Conservation (phyloP, 2,113 vertebrate genomes). For the Diadophis punctatus region DNA sequence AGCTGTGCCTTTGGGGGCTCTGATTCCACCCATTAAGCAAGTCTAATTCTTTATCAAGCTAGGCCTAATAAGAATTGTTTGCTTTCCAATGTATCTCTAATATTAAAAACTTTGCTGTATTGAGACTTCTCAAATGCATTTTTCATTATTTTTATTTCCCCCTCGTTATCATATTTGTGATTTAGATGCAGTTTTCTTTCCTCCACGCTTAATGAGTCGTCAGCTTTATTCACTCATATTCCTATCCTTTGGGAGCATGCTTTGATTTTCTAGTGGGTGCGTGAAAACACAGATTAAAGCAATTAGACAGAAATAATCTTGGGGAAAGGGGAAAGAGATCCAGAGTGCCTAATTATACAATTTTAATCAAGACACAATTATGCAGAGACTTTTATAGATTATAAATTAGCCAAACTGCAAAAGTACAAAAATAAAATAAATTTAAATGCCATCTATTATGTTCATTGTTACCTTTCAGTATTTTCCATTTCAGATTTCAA, state of each 20-base stretch:
- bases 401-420: slow-evolving; percentile 55
- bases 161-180: slow-evolving; percentile 63
- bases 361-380: slow-evolving; percentile 61
- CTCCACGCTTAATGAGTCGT: slow-evolving; percentile 65
- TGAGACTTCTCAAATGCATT: neutral
- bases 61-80: slow-evolving; percentile 20
- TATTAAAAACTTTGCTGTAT: slow-evolving; percentile 43
- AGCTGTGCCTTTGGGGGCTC: neutral
- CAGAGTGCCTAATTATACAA: slow-evolving; percentile 59
- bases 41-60: slow-evolving; percentile 8
- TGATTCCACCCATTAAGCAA: neutral
- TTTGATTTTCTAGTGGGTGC: slow-evolving; percentile 64
- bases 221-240: slow-evolving; percentile 69
- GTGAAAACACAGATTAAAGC: slow-evolving; percentile 71
- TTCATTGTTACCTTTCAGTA: slow-evolving; percentile 56
- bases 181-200: slow-evolving; percentile 68
- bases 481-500: slow-evolving; percentile 43
- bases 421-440: slow-evolving; percentile 51
- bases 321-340: slow-evolving; percentile 64
- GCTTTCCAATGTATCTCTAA: slow-evolving; percentile 39
- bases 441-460: slow-evolving; percentile 43
- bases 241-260: slow-evolving; percentile 57
- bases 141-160: slow-evolving; percentile 49
- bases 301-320: slow-evolving; percentile 68
- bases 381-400: slow-evolving; percentile 59